Base-by-base conservation (phyloP, 2,888 invertebrate genomes). In the Pandemis cinnamomeana region DNA sequence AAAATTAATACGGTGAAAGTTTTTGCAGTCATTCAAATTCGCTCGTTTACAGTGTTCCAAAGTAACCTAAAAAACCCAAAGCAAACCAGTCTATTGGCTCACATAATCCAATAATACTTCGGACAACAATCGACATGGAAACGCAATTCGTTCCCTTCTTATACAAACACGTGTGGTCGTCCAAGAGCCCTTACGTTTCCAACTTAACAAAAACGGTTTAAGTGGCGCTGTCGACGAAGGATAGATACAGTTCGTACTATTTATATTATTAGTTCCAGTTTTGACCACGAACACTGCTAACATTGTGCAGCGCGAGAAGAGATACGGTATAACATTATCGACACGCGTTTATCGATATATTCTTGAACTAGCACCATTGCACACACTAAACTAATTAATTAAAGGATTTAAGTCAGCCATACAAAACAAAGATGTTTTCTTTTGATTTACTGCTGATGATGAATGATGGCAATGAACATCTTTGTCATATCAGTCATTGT, bases 121-220 rank as follows among this genome's bases (percentile, higher is more conserved):
- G 20, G 55, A 67, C 72, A 64, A 69, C 72, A 64, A 63, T 55
- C 77, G 75, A 81, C 84, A 84, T 80, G 83, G 82, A 81, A 84
- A 83, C 81, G 81, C 85, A 81, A 83, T 84, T 82, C 80, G 76
- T 73, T 60, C 68, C 62, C 62, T 67, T 67, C 44, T 15, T 66
- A 48, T 62, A n/a, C 69, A 72, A 69, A 72, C 64, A 72, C 63
- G 67, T 36, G 61, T 68, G 58, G 62, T 62, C 62, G 46, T 13
- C 67, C 62, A 68, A 72, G 62, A 42, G 67, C 72, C 62, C 61
- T 51, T 44, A n/a, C 27, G 46, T 27, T 42, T n/a, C 71, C 67
- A 71, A 27, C n/a, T 67, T 61, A 53, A 51, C 13, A 51, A 13
- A n/a, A n/a, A 13, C 51, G 5, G 44, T 7, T 44, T 8, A 44